phyloP scores from a whole-genome alignment of 2,797 vertebrate genomes.

The Mallotus villosus region DNA sequence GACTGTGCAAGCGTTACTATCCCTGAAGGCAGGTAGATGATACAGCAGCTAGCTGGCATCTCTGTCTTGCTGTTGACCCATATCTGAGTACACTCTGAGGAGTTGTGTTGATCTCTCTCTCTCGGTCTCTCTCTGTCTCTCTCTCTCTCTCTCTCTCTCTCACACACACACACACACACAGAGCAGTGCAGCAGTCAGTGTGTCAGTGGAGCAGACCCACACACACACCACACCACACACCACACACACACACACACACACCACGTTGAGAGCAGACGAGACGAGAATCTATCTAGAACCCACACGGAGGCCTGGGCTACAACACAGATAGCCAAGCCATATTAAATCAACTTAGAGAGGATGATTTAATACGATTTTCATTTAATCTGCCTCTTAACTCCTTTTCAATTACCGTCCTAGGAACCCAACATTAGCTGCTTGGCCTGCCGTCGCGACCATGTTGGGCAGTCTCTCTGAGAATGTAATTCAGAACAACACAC shows the following conservation, averaged over 20 bases:
- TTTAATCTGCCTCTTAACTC: conserved; percentile 64
- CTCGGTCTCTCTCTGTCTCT: no score
- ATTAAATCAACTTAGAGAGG: conserved; percentile 45
- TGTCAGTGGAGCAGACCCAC: background rate
- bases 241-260: background rate
- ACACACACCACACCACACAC: background rate
- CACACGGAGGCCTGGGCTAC: conserved; percentile 23
- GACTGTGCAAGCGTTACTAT: no score
- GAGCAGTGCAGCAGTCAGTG: background rate
- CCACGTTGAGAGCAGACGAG: background rate
- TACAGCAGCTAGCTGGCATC: conserved; percentile 29
- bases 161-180: background rate
- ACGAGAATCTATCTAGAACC: conserved; percentile 37
- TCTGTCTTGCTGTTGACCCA: conserved; percentile 54
- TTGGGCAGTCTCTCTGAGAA: conserved; percentile 16
- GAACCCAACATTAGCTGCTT: conserved; percentile 51
- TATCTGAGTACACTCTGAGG: conserved; percentile 41
- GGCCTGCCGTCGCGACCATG: conserved; percentile 23
- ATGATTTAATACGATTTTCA: conserved; percentile 48
- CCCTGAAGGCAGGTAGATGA: background rate
- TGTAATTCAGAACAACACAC: conserved; percentile 38
- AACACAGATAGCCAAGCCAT: conserved; percentile 5
- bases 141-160: background rate
- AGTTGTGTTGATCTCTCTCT: background rate
- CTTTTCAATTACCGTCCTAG: conserved; percentile 66